Percentiles rank a stretch among this genome's conserved stretches.
Evolutionary conservation across 2,888 invertebrate genomes (phyloP).

Genomic region (Sarcophaga subvicina): DNA sequence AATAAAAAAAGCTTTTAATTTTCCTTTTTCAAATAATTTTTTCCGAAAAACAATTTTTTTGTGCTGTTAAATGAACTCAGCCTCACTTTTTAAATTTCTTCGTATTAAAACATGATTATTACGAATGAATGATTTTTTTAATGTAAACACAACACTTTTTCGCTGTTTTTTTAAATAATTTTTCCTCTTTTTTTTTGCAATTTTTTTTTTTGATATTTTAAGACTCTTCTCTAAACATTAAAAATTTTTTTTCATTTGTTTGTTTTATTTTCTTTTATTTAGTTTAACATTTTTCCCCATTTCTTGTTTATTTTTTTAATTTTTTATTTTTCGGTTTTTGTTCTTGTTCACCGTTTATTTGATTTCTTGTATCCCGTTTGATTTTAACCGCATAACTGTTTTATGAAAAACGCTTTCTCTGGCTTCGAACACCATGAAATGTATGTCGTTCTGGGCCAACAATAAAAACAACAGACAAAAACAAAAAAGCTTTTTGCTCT

Average conservation of each 20-base stretch:
- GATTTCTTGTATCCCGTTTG: conserved; percentile 38
- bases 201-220: not conserved
- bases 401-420: conserved; percentile 24
- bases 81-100: not conserved
- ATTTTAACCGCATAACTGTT: conserved; percentile 62
- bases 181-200: not conserved
- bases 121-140: too few relatives aligned
- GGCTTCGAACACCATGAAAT: conserved; percentile 22
- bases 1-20: conserved; percentile 17
- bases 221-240: not conserved
- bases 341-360: conserved; percentile 11
- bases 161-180: not conserved
- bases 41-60: not conserved
- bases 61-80: not conserved
- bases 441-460: conserved; percentile 64
- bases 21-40: conserved; percentile 1
- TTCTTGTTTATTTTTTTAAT: too few relatives aligned
- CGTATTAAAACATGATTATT: too few relatives aligned
- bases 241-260: too few relatives aligned
- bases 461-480: not conserved
- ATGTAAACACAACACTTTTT: not conserved
- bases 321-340: not conserved
- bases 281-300: too few relatives aligned
- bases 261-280: too few relatives aligned
- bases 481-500: conserved; percentile 47